phyloP scores from a whole-genome alignment of 2,888 invertebrate genomes.

The Volucella zonaria region DNA sequence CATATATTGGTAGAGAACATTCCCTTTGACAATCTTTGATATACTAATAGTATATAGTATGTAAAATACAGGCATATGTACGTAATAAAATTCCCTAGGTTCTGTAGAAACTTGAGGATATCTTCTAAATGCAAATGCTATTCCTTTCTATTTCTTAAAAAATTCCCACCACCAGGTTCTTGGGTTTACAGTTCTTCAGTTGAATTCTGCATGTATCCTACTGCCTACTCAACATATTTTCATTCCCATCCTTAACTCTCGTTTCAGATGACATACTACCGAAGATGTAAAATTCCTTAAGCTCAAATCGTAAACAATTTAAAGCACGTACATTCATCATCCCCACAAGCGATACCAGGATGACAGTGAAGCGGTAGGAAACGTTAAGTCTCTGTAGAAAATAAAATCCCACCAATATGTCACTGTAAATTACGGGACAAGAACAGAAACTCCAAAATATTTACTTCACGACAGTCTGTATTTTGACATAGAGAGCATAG shows the following conservation, averaged over 20 bases:
- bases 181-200: too few species aligned
- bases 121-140: too few species aligned
- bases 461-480: not conserved
- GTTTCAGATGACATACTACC: conserved; percentile 60
- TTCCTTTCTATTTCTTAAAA: too few species aligned
- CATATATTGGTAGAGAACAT: too few species aligned
- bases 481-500: conserved; percentile 9
- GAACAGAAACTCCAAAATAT: conserved; percentile 1
- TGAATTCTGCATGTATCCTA: too few species aligned
- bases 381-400: not conserved
- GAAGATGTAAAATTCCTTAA: conserved; percentile 19
- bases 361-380: conserved; percentile 27
- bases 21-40: too few species aligned
- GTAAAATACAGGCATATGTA: too few species aligned
- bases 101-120: too few species aligned
- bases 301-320: conserved; percentile 57
- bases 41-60: too few species aligned
- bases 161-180: too few species aligned
- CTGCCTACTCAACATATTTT: conserved; percentile 11
- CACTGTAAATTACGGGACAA: conserved; percentile 61
- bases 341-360: conserved; percentile 26
- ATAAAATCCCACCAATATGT: conserved; percentile 59
- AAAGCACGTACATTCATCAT: conserved; percentile 59
- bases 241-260: conserved; percentile 34
- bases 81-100: too few species aligned